Conservation (phyloP, 1,140 invertebrate species). For the Pemphigus obesinymphae region DNA sequence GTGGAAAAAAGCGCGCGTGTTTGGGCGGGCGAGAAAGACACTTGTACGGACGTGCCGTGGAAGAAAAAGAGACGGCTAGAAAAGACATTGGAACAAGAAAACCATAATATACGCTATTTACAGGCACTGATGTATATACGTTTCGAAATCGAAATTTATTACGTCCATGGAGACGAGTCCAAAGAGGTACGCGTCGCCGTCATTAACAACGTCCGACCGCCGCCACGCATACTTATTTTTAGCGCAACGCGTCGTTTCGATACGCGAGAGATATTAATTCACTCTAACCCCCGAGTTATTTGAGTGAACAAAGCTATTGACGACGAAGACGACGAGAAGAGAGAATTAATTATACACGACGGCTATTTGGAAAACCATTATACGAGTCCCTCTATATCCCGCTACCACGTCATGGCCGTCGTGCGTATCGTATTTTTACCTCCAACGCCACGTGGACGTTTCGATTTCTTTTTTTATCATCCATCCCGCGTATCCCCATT, state of each 20-base stretch:
- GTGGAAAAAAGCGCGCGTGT: background rate
- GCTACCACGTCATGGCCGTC: background rate
- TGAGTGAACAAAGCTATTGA: slow-evolving; percentile 11
- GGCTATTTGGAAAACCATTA: slow-evolving; percentile 9
- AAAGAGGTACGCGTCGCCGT: background rate
- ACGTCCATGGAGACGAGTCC: background rate
- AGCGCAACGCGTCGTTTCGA: background rate
- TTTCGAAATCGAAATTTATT: slow-evolving; percentile 26
- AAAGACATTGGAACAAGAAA: background rate
- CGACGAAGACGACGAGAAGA: background rate
- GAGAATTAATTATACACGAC: background rate
- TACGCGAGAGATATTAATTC: background rate
- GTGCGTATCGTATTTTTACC: background rate
- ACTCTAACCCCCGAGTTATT: background rate
- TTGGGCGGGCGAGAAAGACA: background rate
- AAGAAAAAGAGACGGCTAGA: background rate
- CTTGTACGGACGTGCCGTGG: background rate
- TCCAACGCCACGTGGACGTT: background rate
- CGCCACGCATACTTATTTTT: slow-evolving; percentile 19
- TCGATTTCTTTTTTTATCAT: background rate
- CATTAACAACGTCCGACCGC: background rate
- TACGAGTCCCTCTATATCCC: background rate
- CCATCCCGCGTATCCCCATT: no score
- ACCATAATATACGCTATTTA: slow-evolving; percentile 5
- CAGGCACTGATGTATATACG: slow-evolving; percentile 4